Conservation (phyloP, 2,888 invertebrate species). For the Trypoxylon attenuatum region DNA sequence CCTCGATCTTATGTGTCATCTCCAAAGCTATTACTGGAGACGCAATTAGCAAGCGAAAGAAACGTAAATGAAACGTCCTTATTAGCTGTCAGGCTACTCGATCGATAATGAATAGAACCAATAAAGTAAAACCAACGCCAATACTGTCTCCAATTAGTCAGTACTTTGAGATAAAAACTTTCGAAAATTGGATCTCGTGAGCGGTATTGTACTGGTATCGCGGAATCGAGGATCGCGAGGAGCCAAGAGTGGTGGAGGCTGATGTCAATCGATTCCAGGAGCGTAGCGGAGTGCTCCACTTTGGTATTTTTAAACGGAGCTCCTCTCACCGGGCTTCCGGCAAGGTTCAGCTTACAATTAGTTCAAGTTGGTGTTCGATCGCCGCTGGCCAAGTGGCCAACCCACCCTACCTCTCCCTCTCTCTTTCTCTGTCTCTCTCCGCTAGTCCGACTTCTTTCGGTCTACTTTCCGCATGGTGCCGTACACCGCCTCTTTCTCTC, state of each 20-base stretch:
- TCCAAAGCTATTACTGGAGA: no score
- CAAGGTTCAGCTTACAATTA: no score
- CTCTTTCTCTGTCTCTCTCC: no score
- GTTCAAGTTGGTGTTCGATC: no score
- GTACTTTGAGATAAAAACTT: not conserved
- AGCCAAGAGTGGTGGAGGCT: slow-evolving; percentile 11
- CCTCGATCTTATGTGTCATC: no score
- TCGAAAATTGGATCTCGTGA: not conserved
- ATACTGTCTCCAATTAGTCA: no score
- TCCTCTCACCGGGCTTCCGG: slow-evolving; percentile 38
- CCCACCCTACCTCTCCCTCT: slow-evolving; percentile 19
- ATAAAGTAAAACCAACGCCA: no score
- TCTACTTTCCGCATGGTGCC: slow-evolving; percentile 61
- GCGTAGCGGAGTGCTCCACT: slow-evolving; percentile 62
- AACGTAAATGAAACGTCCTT: no score
- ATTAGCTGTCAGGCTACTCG: no score
- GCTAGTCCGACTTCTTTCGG: slow-evolving; percentile 56
- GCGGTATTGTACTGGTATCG: not conserved
- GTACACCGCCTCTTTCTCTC: slow-evolving; percentile 19
- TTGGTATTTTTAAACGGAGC: slow-evolving; percentile 65
- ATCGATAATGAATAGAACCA: no score
- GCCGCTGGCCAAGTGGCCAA: no score
- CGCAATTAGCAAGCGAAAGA: no score
- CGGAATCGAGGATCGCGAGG: not conserved
- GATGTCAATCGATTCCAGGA: slow-evolving; percentile 40